These are phyloP conservation scores for Phataginus tetradactyla DNA, from an alignment of 2,797 vertebrate species.

Conservation along the genomic window DNA sequence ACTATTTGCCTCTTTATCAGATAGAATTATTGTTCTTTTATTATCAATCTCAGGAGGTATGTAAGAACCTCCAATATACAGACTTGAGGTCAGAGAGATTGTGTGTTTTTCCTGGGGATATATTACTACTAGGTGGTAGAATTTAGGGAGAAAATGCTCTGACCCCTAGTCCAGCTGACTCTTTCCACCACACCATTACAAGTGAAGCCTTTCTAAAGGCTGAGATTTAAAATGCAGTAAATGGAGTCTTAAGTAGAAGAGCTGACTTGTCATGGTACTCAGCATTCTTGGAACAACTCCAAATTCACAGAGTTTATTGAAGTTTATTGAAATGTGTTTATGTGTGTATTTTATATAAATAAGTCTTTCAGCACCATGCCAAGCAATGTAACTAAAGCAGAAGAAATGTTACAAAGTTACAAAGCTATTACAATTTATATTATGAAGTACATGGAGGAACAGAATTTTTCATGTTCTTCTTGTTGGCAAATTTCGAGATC, in stretches of 20 bases:
- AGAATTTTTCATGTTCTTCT: not conserved
- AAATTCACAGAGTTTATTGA: not conserved
- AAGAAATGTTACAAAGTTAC: conserved; percentile 33
- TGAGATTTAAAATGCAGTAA: conserved; percentile 24
- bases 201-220: conserved; percentile 26
- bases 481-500: conserved; percentile 66
- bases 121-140: not conserved
- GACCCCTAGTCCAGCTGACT: not conserved
- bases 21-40: conserved; percentile 17
- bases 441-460: conserved; percentile 6
- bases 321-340: not conserved
- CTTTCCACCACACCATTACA: not conserved
- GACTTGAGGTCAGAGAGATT: not conserved
- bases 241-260: not conserved
- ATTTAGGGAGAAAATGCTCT: not conserved
- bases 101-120: not conserved
- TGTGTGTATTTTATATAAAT: not conserved
- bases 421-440: conserved; percentile 34
- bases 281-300: not conserved
- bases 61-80: not conserved
- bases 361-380: conserved; percentile 28
- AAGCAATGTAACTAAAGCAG: conserved; percentile 32
- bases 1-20: not conserved
- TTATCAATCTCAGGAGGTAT: not conserved
- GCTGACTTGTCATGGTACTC: not conserved